Evolutionary conservation across 2,797 vertebrate genomes (phyloP), one percentile per base, ranked within the genome.

Genomic region (Spondyliosoma cantharus): DNA sequence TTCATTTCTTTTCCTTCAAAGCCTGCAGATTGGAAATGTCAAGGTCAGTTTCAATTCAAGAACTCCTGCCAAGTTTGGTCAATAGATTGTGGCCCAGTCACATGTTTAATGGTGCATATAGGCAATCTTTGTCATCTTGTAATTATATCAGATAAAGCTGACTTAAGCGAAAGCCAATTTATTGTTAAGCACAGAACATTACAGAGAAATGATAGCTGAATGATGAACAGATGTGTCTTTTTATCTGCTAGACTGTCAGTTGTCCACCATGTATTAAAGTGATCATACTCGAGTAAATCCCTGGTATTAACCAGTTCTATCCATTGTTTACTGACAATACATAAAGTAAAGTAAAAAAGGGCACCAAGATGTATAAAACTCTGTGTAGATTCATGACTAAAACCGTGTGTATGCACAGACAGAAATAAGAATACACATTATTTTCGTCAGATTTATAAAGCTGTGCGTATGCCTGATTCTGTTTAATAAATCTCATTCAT

Each of bases 51-150:
- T 43, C 56, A 11, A 24, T 43, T 63, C 17, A 13, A 56, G 64
- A 3, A 13, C 45, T 61, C 42, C 16, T 63, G 3, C 29, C 8
- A 75, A 20, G 48, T 60, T 7, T 56, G 7, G 20, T 15, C 16
- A 61, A 13, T 9, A 49, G 32, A 42, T 42, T 57, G 29, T 13
- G 37, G 12, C 6, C 11, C 20, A 32, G 45, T 45, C 42, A 46
- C 17, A 15, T 45, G 24, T 76, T 71, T 14, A 59, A 56, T 25
- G 27, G 25, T 58, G 29, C 24, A 59, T 74, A 54, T 17, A 71
- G 53, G 52, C 8, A 12, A 61, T 66, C 61, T 8, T 60, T 46
- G 66, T 67, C 60, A 63, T 66, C 50, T 71, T 73, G 7, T 3
- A 15, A 53, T 42, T n/a, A 27, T 27, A 45, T 64, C 7, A 58